Evolutionary conservation across 2,797 vertebrate genomes (phyloP).

Genomic region (Epinephelus malabaricus): DNA sequence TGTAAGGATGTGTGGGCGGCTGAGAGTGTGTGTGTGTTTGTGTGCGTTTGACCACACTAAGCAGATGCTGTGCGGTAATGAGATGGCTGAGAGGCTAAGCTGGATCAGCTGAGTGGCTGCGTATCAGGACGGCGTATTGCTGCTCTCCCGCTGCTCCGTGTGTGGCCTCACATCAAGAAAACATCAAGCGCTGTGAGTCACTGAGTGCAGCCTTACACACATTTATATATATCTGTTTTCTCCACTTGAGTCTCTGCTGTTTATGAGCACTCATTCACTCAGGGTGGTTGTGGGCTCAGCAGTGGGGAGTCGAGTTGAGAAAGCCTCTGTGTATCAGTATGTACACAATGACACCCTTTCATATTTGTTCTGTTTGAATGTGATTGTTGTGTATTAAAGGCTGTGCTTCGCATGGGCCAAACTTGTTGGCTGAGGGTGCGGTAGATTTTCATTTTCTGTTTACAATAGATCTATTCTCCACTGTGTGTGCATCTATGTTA

Average conservation of each 20-base stretch:
- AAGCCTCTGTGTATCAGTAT: conserved; percentile 59
- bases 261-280: conserved; percentile 49
- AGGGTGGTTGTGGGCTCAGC: conserved; percentile 59
- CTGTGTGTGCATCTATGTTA: conserved; percentile 27
- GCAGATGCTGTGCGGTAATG: conserved; percentile 75
- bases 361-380: conserved; percentile 75
- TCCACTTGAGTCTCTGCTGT: conserved; percentile 25
- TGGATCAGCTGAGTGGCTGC: conserved; percentile 79
- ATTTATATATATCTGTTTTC: conserved; percentile 15
- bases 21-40: conserved; percentile 12
- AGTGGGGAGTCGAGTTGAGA: conserved; percentile 52
- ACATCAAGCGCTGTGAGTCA: conserved; percentile 21
- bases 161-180: conserved; percentile 52
- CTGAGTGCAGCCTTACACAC: conserved; percentile 5
- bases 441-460: conserved; percentile 61
- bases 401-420: conserved; percentile 66
- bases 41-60: conserved; percentile 51
- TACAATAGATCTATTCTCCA: conserved; percentile 68
- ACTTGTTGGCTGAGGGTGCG: conserved; percentile 66
- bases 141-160: conserved; percentile 53
- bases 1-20: conserved; percentile 27
- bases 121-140: conserved; percentile 33
- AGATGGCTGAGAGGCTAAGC: conserved; percentile 78
- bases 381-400: conserved; percentile 75
- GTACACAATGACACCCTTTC: conserved; percentile 83